Conservation (phyloP, 2,797 vertebrate species). For the Lophotriccus pileatus region DNA sequence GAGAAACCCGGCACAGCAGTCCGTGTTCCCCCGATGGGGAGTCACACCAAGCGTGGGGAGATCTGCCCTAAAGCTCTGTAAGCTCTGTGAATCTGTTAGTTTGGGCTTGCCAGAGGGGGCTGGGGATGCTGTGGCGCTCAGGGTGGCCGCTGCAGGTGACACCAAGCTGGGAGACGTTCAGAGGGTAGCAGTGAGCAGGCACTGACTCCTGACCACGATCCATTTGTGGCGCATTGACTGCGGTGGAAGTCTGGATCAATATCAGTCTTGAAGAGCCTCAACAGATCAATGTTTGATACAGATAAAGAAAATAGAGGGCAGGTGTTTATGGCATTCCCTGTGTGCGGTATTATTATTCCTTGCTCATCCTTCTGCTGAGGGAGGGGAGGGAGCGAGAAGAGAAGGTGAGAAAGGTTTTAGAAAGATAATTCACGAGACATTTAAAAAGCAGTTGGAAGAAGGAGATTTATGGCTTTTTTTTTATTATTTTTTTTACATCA, state of each 20-base stretch:
- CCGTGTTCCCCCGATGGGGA: rapidly evolving
- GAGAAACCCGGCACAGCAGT: neutral
- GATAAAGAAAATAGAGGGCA: constrained; percentile 4
- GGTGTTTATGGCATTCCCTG: neutral
- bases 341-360: neutral
- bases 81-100: neutral
- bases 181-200: neutral
- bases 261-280: constrained; percentile 1
- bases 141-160: neutral
- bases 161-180: neutral
- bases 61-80: neutral
- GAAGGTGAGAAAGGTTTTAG: neutral
- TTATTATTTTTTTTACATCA: neutral
- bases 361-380: neutral
- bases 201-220: neutral
- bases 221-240: neutral
- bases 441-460: neutral
- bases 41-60: neutral
- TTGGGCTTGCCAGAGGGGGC: neutral
- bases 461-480: neutral
- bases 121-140: neutral
- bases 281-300: constrained; percentile 28
- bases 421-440: neutral
- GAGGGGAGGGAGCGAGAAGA: neutral
- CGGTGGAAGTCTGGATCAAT: neutral